Base-by-base conservation (phyloP, 2,797 vertebrate genomes). In the Sylvia borin region DNA sequence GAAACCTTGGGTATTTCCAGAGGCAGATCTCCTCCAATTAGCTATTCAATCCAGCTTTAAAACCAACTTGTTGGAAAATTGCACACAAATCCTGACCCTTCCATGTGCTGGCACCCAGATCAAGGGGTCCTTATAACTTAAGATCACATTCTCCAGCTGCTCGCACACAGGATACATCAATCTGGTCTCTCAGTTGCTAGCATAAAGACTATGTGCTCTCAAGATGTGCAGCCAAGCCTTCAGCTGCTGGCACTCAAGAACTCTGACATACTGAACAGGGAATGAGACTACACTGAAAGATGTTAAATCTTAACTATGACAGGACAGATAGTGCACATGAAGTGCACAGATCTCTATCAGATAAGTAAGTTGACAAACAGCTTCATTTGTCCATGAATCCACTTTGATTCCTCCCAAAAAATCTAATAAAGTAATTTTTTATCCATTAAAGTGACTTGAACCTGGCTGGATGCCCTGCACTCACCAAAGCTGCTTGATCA, bases 131-230 rank as follows among this genome's bases (percentile, higher is more conserved):
- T 54, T 57, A 16, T 34, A 65, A 50, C 6, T 42, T 57, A 50
- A 3, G 4, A 84, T 50, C 31, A 26, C 13, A 13, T 73, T 34
- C 43, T 42, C 43, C 53, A 58, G 31, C 32, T 66, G 32, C 19
- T 57, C 0, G 0, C 21, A 50, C 17, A 57, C 8, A 57, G 43
- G 32, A 42, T 26, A 42, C 11, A 50, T 36, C 60, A 42, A 48
- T 57, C 31, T 31, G 43, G 43, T 42, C 17, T 65, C 70, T 21
- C 36, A 26, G 26, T 18, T 83, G 58, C 29, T 45, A 62, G 31
- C 47, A 50, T 5, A 85, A 53, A 58, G 25, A 64, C 16, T 36
- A 11, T 8, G 7, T 40, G 22, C 54, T 83, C 8, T 7, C 29
- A 50, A 3, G 25, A 75, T 4, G 9, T 21, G 26, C 67, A 54